Evolutionary conservation across 2,113 vertebrate species (phyloP), one percentile per base, ranked within the genome.

Genomic region (Rhea pennata): DNA sequence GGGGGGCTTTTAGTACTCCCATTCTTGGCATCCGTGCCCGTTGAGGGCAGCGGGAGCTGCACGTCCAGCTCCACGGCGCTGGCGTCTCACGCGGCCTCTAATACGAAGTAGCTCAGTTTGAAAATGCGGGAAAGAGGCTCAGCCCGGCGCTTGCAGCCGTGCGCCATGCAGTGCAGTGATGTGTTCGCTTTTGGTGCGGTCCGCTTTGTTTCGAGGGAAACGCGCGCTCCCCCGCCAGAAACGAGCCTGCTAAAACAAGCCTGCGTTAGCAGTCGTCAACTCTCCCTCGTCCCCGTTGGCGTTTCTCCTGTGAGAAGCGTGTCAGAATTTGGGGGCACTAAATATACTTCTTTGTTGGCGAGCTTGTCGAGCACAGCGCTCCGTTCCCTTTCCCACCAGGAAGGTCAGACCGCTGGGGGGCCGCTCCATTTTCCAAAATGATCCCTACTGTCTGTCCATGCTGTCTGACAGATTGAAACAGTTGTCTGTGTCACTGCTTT

Each of bases 381-480:
- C 73, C 92, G 96, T 79, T 97, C 97, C 16, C 98, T 97, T 98
- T 98, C 98, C 98, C 98, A 98, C 97, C 98, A 97, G 98, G 98
- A 98, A 98, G 98, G 98, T 98, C 98, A 98, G 97, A 96, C 91
- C 67, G 24, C 97, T 96, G 96, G 97, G 97, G 87, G 98, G 96
- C 97, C 96, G 39, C 91, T 96, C 97, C 98, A 86, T 97, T 98
- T 97, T 97, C 97, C 93, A 46, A 93, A 97, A 94, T 97, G 98
- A 98, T 97, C 98, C 98, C 98, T 93, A 92, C 98, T 97, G 97
- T 96, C 97, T 97, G 95, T 97, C 97, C 97, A 59, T 96, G 96
- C 97, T 97, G 97, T 97, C 97, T 97, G 97, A 97, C 98, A 98
- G 97, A 98, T 98, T 98, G 98, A 98, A 98, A 98, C 97, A 98